Percentiles rank a stretch among this genome's conserved stretches.
Evolutionary conservation across 2,888 invertebrate species (phyloP).

Genomic region (Aspidiotus destructor): DNA sequence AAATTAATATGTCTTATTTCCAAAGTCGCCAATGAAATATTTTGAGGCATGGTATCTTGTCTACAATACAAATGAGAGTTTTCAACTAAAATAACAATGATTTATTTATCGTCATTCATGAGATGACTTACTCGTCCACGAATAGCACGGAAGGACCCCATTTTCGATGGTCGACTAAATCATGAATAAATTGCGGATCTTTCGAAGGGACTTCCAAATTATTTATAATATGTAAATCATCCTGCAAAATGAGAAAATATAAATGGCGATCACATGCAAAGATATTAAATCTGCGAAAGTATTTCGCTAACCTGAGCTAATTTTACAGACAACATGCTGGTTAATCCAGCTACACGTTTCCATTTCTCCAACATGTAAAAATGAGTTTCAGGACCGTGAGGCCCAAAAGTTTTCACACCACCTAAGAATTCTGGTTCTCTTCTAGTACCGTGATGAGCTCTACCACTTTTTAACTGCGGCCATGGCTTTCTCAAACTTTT

Average conservation of each 20-base stretch:
- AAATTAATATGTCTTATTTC: conserved; percentile 72
- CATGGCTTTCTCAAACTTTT: conserved; percentile 92
- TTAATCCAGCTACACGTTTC: conserved; percentile 66
- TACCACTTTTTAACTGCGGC: conserved; percentile 90
- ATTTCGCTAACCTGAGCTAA: conserved; percentile 55
- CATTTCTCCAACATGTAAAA: conserved; percentile 88
- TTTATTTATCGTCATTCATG: conserved; percentile 16
- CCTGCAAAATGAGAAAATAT: conserved; percentile 45
- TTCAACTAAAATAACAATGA: not conserved
- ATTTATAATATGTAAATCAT: conserved; percentile 85
- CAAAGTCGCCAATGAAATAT: conserved; percentile 74
- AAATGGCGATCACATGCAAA: not conserved
- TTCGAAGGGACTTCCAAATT: conserved; percentile 75
- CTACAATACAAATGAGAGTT: conserved; percentile 47
- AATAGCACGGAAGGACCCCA: conserved; percentile 96
- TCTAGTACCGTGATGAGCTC: conserved; percentile 84
- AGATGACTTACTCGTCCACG: conserved; percentile 68
- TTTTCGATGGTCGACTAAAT: conserved; percentile 69
- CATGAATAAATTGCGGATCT: conserved; percentile 64
- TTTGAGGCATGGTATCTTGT: conserved; percentile 74
- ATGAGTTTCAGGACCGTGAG: conserved; percentile 77
- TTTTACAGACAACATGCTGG: conserved; percentile 76
- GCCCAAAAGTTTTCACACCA: conserved; percentile 76
- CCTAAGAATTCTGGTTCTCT: conserved; percentile 76
- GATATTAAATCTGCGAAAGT: not conserved